phyloP scores from a whole-genome alignment of 2,888 invertebrate genomes.

The Hirtodrosophila trivittata region DNA sequence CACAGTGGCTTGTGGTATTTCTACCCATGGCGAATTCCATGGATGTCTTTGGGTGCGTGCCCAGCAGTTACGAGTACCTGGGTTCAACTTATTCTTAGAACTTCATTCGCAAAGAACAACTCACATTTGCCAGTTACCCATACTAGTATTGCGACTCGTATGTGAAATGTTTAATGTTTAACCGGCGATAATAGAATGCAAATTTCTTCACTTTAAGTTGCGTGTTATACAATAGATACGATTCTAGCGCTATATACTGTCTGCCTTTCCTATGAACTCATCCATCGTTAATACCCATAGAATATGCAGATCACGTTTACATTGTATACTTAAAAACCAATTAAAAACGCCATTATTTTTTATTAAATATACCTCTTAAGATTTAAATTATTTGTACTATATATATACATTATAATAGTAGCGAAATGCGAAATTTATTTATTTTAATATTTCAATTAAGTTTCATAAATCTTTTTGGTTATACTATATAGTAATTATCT shows the following conservation, averaged over 20 bases:
- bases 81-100: constrained; percentile 63
- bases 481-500: too few relatives aligned
- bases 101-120: constrained; percentile 21
- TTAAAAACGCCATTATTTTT: background rate
- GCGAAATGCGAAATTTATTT: too few relatives aligned
- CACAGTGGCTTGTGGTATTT: constrained; percentile 60
- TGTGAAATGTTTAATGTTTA: constrained; percentile 39
- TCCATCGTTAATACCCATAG: too few relatives aligned
- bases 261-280: too few relatives aligned
- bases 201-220: constrained; percentile 14
- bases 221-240: too few relatives aligned
- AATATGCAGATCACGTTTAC: background rate
- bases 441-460: too few relatives aligned
- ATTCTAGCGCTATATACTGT: too few relatives aligned
- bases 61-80: constrained; percentile 12
- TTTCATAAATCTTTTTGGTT: too few relatives aligned
- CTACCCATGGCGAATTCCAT: constrained; percentile 55
- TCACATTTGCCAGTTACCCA: constrained; percentile 7
- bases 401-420: too few relatives aligned
- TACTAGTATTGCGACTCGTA: background rate
- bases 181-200: constrained; percentile 16
- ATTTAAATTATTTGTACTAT: too few relatives aligned
- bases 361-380: too few relatives aligned
- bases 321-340: background rate
- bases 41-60: constrained; percentile 55